These are phyloP conservation scores for Rhabdomys dilectus DNA, from an alignment of 2,113 vertebrate species.

Conservation along the genomic window DNA sequence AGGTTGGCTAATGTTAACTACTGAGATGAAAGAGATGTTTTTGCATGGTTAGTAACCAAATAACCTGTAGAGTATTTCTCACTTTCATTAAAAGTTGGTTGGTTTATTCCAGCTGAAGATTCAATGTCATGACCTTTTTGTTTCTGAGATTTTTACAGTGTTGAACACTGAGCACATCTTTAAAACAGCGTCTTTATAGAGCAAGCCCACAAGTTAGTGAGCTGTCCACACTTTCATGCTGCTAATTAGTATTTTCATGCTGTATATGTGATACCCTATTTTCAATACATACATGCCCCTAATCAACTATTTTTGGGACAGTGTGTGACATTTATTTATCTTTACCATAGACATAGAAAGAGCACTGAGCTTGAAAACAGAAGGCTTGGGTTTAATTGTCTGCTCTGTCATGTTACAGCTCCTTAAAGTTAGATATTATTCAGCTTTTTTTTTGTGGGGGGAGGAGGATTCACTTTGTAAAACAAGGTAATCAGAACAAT, in stretches of 20 bases:
- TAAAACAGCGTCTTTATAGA: not conserved
- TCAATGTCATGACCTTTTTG: not conserved
- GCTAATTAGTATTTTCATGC: not conserved
- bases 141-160: not conserved
- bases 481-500: not conserved
- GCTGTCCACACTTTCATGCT: not conserved
- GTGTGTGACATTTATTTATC: not conserved
- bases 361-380: not conserved
- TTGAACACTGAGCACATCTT: not conserved
- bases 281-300: too few relatives aligned
- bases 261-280: not conserved
- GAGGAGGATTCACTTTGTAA: slow-evolving; percentile 21
- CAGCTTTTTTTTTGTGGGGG: not conserved
- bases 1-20: not conserved
- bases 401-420: not conserved
- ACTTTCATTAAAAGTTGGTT: slow-evolving; percentile 31
- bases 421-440: not conserved
- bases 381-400: not conserved
- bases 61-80: not conserved
- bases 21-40: slow-evolving; percentile 46
- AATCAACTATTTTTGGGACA: not conserved
- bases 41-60: not conserved
- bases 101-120: slow-evolving; percentile 4
- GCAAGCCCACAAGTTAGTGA: not conserved
- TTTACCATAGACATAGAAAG: not conserved